Evolutionary conservation across 2,888 invertebrate genomes (phyloP).

Genomic region (Disparrhopalites patrizii): DNA sequence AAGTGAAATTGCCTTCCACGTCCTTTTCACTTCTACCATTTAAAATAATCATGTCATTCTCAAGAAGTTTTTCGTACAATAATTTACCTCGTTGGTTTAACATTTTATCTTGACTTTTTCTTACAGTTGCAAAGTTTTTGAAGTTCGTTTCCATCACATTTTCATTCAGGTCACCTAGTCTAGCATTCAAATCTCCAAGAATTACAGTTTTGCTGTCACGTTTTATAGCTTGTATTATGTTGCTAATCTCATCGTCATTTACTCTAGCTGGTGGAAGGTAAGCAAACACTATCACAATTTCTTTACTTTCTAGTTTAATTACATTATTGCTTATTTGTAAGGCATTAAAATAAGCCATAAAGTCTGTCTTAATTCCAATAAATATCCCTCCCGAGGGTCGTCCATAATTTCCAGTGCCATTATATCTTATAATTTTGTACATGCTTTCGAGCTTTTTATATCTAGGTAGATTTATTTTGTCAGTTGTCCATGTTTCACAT

Average conservation of each 20-base stretch:
- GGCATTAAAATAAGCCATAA: not conserved
- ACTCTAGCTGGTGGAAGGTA: not conserved
- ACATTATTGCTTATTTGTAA: not conserved
- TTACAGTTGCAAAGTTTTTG: not conserved
- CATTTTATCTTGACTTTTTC: not conserved
- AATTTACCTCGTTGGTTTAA: not conserved
- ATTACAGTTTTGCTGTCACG: not conserved
- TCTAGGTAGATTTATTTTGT: too few relatives aligned
- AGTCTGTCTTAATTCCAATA: not conserved
- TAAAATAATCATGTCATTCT: not conserved
- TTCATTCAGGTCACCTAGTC: not conserved
- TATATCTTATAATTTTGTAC: too few relatives aligned
- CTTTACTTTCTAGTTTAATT: not conserved
- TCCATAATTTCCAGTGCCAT: too few relatives aligned
- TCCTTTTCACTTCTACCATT: not conserved
- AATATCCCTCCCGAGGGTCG: not conserved
- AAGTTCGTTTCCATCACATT: not conserved
- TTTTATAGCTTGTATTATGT: not conserved
- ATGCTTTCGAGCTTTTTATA: too few relatives aligned
- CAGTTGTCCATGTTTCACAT: too few relatives aligned
- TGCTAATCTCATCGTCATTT: not conserved
- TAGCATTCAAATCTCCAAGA: not conserved
- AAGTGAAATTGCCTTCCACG: not conserved
- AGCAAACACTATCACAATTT: not conserved
- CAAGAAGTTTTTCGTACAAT: not conserved